Conservation (phyloP, 2,113 vertebrate species). For the Chitala chitala region DNA sequence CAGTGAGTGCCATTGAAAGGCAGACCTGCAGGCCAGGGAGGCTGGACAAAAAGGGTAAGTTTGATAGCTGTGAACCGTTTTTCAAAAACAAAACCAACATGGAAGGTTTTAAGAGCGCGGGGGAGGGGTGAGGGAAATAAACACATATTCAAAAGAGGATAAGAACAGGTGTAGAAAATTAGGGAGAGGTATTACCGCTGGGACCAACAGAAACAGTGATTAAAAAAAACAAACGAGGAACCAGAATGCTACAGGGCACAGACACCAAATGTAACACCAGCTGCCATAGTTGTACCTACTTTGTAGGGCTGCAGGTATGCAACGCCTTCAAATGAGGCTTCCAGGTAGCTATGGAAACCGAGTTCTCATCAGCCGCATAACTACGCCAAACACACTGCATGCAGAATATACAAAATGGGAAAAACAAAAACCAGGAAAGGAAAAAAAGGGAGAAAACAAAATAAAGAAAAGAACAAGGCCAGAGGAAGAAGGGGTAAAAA, state of each 20-base stretch:
- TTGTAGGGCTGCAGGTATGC: constrained; percentile 98
- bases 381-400: constrained; percentile 98
- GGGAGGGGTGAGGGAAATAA: background rate
- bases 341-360: constrained; percentile 99
- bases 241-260: constrained; percentile 42
- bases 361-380: constrained; percentile 99
- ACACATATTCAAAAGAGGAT: constrained; percentile 16
- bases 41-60: constrained; percentile 39
- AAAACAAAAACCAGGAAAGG: constrained; percentile 33
- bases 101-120: background rate
- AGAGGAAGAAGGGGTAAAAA: constrained; percentile 47
- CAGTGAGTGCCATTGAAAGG: background rate
- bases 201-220: constrained; percentile 43
- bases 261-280: constrained; percentile 48
- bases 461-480: constrained; percentile 40
- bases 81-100: constrained; percentile 15
- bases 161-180: constrained; percentile 33
- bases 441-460: constrained; percentile 42
- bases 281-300: constrained; percentile 84
- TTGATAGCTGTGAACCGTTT: constrained; percentile 43
- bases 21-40: constrained; percentile 21
- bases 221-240: constrained; percentile 19
- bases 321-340: constrained; percentile 99
- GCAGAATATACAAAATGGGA: constrained; percentile 47
- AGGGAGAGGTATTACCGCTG: constrained; percentile 32